Base-by-base conservation (phyloP, 2,797 vertebrate genomes). In the Taeniopygia guttata region DNA sequence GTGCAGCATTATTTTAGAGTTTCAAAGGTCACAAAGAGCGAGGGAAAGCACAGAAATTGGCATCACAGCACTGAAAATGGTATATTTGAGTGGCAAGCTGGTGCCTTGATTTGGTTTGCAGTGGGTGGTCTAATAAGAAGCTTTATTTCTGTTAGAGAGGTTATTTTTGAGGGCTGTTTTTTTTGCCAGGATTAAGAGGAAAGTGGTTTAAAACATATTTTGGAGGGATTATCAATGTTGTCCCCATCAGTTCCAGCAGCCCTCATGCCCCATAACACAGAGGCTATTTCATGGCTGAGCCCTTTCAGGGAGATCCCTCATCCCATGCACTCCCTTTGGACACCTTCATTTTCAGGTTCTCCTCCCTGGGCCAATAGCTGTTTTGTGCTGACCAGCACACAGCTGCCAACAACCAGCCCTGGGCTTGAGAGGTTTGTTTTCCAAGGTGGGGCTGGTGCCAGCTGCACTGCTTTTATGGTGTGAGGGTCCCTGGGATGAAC, bases 331-430 rank as follows among this genome's bases (percentile, higher is more conserved):
- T 55, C 13, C 16, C 40, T 58, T 64, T 46, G 46, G 23, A 6
- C 38, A 63, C 22, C 8, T 75, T 70, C 5, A 27, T 55, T 91
- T 85, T 43, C 54, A 46, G 16, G 56, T 34, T 43, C 13, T 58
- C 40, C 9, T 13, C 26, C 16, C 8, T 29, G 38, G 27, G 36
- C 51, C 0, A 0, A 10, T 0, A 16, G 34, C 26, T 30, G 49
- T 32, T 62, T 14, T 55, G 30, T 62, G 58, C 52, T 11, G 32
- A 25, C 32, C 17, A 29, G 34, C 1, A 5, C 40, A 36, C 8
- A 69, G 76, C 36, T 21, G 3, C 40, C 38, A 34, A 6, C 26
- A 55, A 4, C 7, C 16, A 27, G 10, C 66, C 19, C 23, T 1
- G 0, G 10, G 17, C 5, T 1, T 8, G 7, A 30, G 18, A 20